Evolutionary conservation across 2,113 vertebrate genomes (phyloP), one percentile per base, ranked within the genome.

Genomic region (Oreochromis tanganicae): DNA sequence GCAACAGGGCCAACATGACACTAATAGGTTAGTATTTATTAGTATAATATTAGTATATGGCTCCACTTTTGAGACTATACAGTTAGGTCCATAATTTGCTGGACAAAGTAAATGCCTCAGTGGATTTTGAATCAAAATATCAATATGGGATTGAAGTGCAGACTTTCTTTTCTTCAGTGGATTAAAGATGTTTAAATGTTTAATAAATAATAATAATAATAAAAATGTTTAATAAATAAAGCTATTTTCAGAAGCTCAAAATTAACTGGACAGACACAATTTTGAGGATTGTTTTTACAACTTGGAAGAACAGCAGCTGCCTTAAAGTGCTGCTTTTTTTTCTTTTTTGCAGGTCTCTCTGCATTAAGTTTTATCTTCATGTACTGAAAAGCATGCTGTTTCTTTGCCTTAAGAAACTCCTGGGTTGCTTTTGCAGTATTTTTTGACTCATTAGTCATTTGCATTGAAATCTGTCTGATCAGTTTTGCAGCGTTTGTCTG

Each of bases 101-200:
- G 43, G 71, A 75, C 4, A 75, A 48, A 48, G 68, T 75, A 48
- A 75, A 29, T 9, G 41, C 14, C 8, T 75, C 68, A 48, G 24
- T 75, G 14, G 68, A 48, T 29, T 48, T 48, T 17, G 24, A 73
- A 48, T 29, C 41, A 73, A 73, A 73, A 17, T 5, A 48, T 73
- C 68, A 46, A 73, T 4, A 16, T 75, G 1, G 48, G 41, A 48
- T 48, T 75, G 41, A 46, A 48, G 14, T 46, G 21, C 68, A 73
- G 41, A 46, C 21, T 73, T 75, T 48, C 9, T 19, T 48, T 75
- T 29, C 41, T 29, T 75, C 0, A 0, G 16, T 19, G 43, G 4
- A 29, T 75, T 48, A 75, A 48, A 63, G 59, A 63, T 63, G 59
- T 63, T 19, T 63, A 43, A 71, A 46, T 17, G 21, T 73, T 73